These are phyloP conservation scores for Aphelinus certus DNA, from an alignment of 1,140 invertebrate species.

Conservation along the genomic window DNA sequence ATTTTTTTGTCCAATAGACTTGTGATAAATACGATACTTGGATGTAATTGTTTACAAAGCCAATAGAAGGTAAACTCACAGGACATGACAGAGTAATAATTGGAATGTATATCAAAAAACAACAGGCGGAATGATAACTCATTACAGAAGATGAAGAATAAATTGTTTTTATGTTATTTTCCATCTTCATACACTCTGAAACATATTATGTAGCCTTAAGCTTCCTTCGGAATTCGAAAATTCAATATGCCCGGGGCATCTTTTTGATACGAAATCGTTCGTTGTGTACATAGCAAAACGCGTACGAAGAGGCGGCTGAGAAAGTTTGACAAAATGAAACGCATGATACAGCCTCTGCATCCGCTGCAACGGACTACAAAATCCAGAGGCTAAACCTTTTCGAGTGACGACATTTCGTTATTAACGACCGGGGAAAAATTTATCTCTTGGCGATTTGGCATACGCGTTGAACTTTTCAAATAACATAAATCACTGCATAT, in stretches of 20 bases:
- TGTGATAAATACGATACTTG: no score
- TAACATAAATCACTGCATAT: no score
- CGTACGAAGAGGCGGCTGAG: not conserved
- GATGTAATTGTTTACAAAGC: no score
- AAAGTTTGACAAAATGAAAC: slow-evolving; percentile 12
- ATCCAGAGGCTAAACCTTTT: not conserved
- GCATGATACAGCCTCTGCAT: not conserved
- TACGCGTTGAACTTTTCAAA: no score
- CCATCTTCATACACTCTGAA: not conserved
- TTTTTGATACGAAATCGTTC: not conserved
- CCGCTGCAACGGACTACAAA: not conserved
- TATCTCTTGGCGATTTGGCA: no score
- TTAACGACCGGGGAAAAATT: no score
- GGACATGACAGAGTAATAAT: no score
- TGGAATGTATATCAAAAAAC: no score
- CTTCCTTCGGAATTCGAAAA: not conserved
- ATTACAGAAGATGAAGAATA: not conserved
- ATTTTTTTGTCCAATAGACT: no score
- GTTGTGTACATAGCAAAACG: not conserved
- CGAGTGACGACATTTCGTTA: not conserved
- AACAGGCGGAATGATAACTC: no score
- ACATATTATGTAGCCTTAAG: not conserved
- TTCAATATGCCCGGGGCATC: slow-evolving; percentile 5
- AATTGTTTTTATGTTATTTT: not conserved
- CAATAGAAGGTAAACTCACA: no score